Percentiles rank a stretch among this genome's conserved stretches.
Evolutionary conservation across 2,888 invertebrate genomes (phyloP).

Genomic region (Chalcis sispes): DNA sequence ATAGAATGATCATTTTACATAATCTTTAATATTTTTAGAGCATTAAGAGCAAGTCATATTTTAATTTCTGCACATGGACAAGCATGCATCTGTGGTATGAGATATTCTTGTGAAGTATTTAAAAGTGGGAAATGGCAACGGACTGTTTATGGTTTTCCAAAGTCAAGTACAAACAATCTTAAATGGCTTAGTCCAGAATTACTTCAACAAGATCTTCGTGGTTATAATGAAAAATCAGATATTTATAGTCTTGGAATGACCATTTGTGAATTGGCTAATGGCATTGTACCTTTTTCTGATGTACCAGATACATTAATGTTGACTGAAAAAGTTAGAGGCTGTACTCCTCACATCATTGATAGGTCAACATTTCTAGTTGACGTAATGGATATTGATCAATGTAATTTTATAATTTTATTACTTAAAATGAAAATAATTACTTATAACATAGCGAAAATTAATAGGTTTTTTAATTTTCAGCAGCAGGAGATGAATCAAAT

Average conservation of each 20-base stretch:
- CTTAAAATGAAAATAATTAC: not conserved
- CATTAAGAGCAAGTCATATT: slow-evolving; percentile 90
- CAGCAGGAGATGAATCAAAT: slow-evolving; percentile 58
- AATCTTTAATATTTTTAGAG: slow-evolving; percentile 77
- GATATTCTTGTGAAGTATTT: slow-evolving; percentile 86
- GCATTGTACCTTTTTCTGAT: slow-evolving; percentile 90
- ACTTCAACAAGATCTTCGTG: slow-evolving; percentile 90
- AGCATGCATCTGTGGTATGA: slow-evolving; percentile 86
- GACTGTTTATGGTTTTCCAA: slow-evolving; percentile 86
- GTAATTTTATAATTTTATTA: slow-evolving; percentile 37
- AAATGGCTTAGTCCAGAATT: slow-evolving; percentile 96
- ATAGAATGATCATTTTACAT: not conserved
- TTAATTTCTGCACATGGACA: slow-evolving; percentile 84
- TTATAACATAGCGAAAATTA: slow-evolving; percentile 2
- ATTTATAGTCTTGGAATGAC: slow-evolving; percentile 94
- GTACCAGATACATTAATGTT: slow-evolving; percentile 93
- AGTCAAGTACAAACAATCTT: slow-evolving; percentile 83
- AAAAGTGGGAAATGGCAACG: slow-evolving; percentile 84
- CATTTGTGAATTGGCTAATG: slow-evolving; percentile 92
- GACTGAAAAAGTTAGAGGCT: slow-evolving; percentile 91
- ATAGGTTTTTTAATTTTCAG: slow-evolving; percentile 41
- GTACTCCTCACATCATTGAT: slow-evolving; percentile 86
- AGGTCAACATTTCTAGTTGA: slow-evolving; percentile 82
- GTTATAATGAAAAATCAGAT: slow-evolving; percentile 93
- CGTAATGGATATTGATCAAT: slow-evolving; percentile 74